These are phyloP conservation scores for Papilio helenus DNA, from an alignment of 1,140 invertebrate genomes.

Conservation along the genomic window DNA sequence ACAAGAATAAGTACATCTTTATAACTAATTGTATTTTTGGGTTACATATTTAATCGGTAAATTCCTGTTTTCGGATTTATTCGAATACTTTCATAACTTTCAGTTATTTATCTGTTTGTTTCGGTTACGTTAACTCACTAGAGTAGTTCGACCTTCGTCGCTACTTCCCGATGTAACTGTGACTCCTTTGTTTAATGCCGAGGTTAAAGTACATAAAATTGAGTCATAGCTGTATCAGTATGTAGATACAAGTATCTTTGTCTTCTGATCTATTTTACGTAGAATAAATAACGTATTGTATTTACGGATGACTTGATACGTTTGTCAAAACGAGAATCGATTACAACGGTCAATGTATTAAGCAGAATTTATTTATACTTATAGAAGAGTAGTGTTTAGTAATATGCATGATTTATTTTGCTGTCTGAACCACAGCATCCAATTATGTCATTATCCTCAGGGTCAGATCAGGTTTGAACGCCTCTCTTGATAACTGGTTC, in stretches of 20 bases:
- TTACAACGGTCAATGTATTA: neutral
- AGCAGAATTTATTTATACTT: too few relatives aligned
- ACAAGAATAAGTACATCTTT: too few relatives aligned
- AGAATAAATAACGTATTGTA: neutral
- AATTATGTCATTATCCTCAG: conserved; percentile 3
- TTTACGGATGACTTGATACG: neutral
- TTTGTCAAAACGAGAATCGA: neutral
- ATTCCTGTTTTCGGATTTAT: too few relatives aligned
- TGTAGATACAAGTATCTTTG: neutral
- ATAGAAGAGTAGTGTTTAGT: neutral
- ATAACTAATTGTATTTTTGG: too few relatives aligned
- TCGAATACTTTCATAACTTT: too few relatives aligned
- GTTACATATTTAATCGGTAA: too few relatives aligned
- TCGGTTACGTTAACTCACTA: neutral
- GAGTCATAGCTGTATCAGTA: neutral
- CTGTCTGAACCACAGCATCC: neutral
- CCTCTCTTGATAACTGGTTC: conserved; percentile 5
- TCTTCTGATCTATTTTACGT: neutral
- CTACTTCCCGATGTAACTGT: neutral
- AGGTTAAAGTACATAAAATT: neutral
- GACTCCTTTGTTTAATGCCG: neutral
- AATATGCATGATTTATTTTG: neutral
- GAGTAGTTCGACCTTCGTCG: neutral
- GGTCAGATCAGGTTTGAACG: neutral
- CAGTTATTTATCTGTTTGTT: too few relatives aligned